Evolutionary conservation across 2,113 vertebrate genomes (phyloP).

Genomic region (Gallinago media): DNA sequence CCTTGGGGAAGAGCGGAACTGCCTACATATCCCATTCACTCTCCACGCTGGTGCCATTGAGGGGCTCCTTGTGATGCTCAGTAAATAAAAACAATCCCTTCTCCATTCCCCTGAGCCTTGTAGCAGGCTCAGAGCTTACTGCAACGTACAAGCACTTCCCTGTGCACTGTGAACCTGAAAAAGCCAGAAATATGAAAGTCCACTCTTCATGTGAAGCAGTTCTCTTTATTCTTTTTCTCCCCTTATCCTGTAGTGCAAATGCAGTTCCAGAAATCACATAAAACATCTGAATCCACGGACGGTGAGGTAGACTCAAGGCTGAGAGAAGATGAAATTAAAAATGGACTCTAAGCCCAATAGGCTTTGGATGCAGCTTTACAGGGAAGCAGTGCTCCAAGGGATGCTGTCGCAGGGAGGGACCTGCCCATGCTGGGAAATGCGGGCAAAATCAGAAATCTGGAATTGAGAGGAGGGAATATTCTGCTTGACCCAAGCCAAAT

Average conservation of each 20-base stretch:
- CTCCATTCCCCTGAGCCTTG: neutral
- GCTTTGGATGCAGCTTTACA: neutral
- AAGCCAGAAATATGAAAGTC: neutral
- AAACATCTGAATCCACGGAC: neutral
- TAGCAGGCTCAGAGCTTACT: neutral
- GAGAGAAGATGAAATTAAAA: neutral
- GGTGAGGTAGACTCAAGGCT: neutral
- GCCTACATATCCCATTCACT: neutral
- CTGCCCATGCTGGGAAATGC: neutral
- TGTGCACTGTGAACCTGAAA: neutral
- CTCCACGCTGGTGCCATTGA: neutral
- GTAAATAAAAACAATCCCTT: neutral
- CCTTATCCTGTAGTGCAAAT: neutral
- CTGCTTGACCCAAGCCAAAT: neutral
- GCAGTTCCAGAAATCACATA: neutral
- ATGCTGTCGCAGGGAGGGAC: rapidly evolving
- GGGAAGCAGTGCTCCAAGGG: neutral
- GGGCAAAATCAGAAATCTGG: neutral
- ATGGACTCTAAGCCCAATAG: neutral
- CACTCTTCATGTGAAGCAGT: neutral
- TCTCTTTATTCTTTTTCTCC: neutral
- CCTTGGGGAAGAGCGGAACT: neutral
- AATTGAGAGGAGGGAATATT: neutral
- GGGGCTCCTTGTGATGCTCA: neutral
- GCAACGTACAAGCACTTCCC: neutral